phyloP scores from a whole-genome alignment of 2,113 vertebrate species.

The Scophthalmus maximus region DNA sequence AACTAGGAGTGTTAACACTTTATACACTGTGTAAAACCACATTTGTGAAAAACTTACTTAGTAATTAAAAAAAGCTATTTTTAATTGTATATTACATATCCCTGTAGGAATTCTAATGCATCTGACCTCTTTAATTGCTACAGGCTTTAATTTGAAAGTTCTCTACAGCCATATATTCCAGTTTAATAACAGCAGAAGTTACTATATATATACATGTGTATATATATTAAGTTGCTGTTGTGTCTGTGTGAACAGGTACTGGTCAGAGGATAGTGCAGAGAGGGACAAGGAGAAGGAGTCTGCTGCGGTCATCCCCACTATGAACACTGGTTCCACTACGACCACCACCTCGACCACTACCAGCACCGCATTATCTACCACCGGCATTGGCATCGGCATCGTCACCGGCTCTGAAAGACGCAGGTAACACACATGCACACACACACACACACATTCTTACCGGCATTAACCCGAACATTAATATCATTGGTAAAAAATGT shows the following conservation, averaged over 20 bases:
- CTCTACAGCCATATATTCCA: neutral
- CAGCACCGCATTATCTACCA: constrained; percentile 84
- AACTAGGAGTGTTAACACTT: no score
- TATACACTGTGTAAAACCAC: no score
- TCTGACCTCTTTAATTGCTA: no score
- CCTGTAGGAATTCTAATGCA: no score
- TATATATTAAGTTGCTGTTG: constrained; percentile 62
- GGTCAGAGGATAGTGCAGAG: constrained; percentile 96
- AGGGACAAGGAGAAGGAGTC: constrained; percentile 94
- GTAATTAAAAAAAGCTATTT: no score
- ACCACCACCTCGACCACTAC: constrained; percentile 90
- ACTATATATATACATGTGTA: no score
- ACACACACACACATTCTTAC: neutral
- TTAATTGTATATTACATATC: no score
- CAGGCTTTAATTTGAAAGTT: no score
- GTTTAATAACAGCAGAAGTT: neutral
- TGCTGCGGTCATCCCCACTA: constrained; percentile 93
- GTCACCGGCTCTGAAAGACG: constrained; percentile 93
- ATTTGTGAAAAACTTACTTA: no score
- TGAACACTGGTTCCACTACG: constrained; percentile 90
- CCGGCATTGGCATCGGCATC: constrained; percentile 90
- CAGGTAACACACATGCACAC: constrained; percentile 82
- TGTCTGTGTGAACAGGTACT: constrained; percentile 91
- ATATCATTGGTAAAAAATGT: no score
- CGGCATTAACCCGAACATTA: no score